Evolutionary conservation across 2,113 vertebrate genomes (phyloP).

Genomic region (human): DNA sequence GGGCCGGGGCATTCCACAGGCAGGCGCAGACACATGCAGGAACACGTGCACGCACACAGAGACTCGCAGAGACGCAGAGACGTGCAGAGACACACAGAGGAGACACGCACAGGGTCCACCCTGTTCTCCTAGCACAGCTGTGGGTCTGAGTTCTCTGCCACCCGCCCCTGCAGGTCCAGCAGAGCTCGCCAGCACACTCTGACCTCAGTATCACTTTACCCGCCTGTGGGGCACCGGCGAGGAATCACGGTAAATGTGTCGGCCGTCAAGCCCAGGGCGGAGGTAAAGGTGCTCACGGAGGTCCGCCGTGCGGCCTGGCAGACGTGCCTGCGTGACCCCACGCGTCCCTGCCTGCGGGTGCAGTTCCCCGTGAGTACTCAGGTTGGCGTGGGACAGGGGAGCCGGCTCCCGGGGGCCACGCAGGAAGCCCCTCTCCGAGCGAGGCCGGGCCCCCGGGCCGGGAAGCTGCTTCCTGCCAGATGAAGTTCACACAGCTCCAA

Average conservation of each 20-base stretch:
- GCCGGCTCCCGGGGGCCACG: rapidly evolving
- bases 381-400: not conserved
- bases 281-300: not conserved
- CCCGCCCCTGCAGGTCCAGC: not conserved
- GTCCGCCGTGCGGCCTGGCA: not conserved
- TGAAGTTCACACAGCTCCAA: not conserved
- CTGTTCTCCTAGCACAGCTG: not conserved
- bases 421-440: not conserved
- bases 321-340: too few relatives aligned
- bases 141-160: not conserved
- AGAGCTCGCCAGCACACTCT: not conserved
- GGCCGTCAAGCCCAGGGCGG: too few relatives aligned
- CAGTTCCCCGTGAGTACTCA: not conserved
- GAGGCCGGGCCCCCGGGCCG: not conserved
- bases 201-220: not conserved
- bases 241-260: not conserved
- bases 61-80: rapidly evolving
- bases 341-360: not conserved
- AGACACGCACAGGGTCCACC: not conserved
- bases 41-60: not conserved
- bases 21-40: not conserved
- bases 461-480: not conserved
- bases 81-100: rapidly evolving
- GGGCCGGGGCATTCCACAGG: too few relatives aligned
- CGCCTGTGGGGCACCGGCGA: not conserved